Conservation (phyloP, 1,140 invertebrate genomes). For the Drosophila burlai region DNA sequence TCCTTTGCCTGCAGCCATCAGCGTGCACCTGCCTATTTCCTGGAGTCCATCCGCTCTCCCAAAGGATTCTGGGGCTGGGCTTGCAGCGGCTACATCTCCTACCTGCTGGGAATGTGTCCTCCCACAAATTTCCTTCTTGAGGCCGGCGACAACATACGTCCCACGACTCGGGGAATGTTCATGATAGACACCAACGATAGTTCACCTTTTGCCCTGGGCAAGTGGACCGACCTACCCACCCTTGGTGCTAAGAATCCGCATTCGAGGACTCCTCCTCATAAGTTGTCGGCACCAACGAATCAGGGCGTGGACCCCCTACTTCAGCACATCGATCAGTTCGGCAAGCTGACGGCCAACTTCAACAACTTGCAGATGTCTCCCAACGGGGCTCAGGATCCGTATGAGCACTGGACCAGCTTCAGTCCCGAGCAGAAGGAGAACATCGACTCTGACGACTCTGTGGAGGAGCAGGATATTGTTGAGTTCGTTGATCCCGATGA, state of each 20-base stretch:
- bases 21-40: conserved; percentile 89
- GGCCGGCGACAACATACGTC: conserved; percentile 76
- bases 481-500: conserved; percentile 49
- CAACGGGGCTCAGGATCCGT: conserved; percentile 43
- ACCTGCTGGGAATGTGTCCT: conserved; percentile 87
- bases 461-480: conserved; percentile 64
- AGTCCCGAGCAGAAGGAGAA: conserved; percentile 57
- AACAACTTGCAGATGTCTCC: conserved; percentile 64
- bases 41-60: conserved; percentile 89
- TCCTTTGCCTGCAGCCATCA: conserved; percentile 88
- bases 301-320: conserved; percentile 70
- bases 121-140: conserved; percentile 77
- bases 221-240: conserved; percentile 78
- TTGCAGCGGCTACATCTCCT: conserved; percentile 87
- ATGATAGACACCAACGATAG: conserved; percentile 76
- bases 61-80: conserved; percentile 89
- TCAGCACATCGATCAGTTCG: conserved; percentile 78
- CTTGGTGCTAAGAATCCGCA: conserved; percentile 52
- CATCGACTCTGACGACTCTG: conserved; percentile 43
- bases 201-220: conserved; percentile 79
- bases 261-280: conserved; percentile 1
- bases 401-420: conserved; percentile 80
- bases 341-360: conserved; percentile 74
- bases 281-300: conserved; percentile 19
- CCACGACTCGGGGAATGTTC: conserved; percentile 74